Conservation (phyloP, 1,140 invertebrate species). For the Helicorthomorpha holstii region DNA sequence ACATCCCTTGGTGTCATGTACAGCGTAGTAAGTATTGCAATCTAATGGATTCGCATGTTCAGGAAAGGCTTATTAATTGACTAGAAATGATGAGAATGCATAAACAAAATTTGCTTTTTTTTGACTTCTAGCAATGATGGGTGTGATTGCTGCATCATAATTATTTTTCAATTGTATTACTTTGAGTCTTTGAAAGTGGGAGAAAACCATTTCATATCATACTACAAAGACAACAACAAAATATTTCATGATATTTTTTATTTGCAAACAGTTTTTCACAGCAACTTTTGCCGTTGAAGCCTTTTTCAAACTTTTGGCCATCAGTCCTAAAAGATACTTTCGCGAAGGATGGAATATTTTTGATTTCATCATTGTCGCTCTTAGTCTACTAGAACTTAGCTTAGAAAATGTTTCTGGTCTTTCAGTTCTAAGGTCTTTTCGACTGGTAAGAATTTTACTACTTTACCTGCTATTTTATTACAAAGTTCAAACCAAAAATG, state of each 20-base stretch:
- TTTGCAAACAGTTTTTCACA: slow-evolving; percentile 73
- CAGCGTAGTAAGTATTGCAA: too few relatives aligned
- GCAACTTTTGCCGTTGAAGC: slow-evolving; percentile 94
- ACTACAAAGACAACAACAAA: too few relatives aligned
- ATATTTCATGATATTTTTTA: slow-evolving; percentile 2
- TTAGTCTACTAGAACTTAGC: slow-evolving; percentile 83
- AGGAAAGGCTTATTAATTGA: too few relatives aligned
- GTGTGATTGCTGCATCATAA: too few relatives aligned
- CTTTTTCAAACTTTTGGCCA: slow-evolving; percentile 79
- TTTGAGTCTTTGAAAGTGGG: too few relatives aligned
- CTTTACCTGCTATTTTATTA: not conserved
- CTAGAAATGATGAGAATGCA: too few relatives aligned
- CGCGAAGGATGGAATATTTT: slow-evolving; percentile 99
- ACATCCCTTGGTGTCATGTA: too few relatives aligned
- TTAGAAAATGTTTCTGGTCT: slow-evolving; percentile 64
- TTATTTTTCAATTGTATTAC: too few relatives aligned
- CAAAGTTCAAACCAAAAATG: not conserved
- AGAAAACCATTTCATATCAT: too few relatives aligned
- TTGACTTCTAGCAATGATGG: too few relatives aligned
- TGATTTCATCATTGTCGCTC: slow-evolving; percentile 91
- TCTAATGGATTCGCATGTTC: too few relatives aligned
- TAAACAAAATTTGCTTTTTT: too few relatives aligned
- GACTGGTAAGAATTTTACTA: slow-evolving; percentile 23
- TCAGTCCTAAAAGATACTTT: slow-evolving; percentile 94
- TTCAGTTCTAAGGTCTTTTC: slow-evolving; percentile 47